phyloP scores from a whole-genome alignment of 2,113 vertebrate genomes.

The Pelusios castaneus region DNA sequence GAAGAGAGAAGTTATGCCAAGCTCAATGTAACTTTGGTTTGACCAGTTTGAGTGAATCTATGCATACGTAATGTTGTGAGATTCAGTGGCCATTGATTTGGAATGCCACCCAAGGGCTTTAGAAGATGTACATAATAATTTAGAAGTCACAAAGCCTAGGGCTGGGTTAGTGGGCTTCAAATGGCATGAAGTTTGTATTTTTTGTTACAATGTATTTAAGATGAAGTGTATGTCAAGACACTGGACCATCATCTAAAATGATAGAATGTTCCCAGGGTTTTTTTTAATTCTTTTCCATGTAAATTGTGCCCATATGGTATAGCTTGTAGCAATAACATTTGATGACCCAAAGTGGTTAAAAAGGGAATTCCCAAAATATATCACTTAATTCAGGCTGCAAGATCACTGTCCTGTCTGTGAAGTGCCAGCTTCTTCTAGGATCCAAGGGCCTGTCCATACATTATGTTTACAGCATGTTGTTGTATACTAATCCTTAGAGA shows the following conservation, averaged over 20 bases:
- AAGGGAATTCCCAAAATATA: background rate
- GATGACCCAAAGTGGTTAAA: background rate
- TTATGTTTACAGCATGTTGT: background rate
- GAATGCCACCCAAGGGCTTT: background rate
- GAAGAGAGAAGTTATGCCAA: background rate
- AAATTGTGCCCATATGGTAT: background rate
- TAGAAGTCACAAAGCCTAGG: background rate
- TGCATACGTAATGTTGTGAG: background rate
- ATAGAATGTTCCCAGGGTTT: background rate
- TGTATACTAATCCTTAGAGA: background rate
- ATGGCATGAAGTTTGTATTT: background rate
- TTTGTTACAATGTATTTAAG: background rate
- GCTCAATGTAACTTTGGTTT: background rate
- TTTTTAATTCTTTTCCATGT: background rate
- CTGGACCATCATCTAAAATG: background rate
- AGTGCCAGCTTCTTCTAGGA: background rate
- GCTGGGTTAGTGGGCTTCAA: background rate
- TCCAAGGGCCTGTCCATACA: background rate
- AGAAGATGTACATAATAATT: background rate
- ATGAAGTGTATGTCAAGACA: background rate
- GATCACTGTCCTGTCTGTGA: background rate
- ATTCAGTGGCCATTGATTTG: background rate
- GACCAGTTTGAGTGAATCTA: background rate
- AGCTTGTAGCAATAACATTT: background rate
- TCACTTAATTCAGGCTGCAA: background rate